Percentiles rank a stretch among this genome's conserved stretches.
Conservation (phyloP, 2,113 vertebrate genomes). For the Pristiophorus japonicus region DNA sequence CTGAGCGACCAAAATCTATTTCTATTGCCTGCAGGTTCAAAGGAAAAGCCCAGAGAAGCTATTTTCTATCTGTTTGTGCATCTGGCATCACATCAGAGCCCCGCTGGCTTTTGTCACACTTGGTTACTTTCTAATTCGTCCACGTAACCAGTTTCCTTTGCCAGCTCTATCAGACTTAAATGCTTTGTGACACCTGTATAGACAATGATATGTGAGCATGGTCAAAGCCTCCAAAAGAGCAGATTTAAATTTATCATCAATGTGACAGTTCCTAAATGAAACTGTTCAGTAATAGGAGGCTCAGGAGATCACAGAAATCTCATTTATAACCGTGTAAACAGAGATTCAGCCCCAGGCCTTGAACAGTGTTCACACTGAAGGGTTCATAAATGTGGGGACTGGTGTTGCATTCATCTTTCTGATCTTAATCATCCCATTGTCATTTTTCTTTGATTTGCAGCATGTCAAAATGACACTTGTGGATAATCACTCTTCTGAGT, state of each 20-base stretch:
- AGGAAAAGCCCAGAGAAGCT: neutral
- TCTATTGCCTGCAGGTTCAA: neutral
- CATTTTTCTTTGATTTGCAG: neutral
- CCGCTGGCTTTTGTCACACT: slow-evolving; percentile 38
- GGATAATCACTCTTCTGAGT: neutral
- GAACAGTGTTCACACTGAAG: neutral
- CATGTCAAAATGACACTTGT: slow-evolving; percentile 14
- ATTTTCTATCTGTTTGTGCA: slow-evolving; percentile 26
- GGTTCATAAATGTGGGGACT: neutral
- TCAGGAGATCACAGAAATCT: slow-evolving; percentile 32
- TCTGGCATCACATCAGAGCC: slow-evolving; percentile 17
- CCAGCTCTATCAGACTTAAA: slow-evolving; percentile 33
- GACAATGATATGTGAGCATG: slow-evolving; percentile 39
- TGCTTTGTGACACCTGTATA: slow-evolving; percentile 36
- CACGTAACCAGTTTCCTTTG: slow-evolving; percentile 24
- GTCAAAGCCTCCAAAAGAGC: slow-evolving; percentile 37
- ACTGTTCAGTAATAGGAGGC: neutral
- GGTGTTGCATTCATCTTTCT: neutral
- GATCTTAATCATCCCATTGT: slow-evolving; percentile 28
- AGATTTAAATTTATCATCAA: slow-evolving; percentile 38
- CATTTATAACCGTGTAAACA: slow-evolving; percentile 27
- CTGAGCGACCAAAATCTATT: neutral
- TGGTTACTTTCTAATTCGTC: slow-evolving; percentile 38
- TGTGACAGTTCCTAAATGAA: slow-evolving; percentile 38
- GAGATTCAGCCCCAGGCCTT: neutral